Conservation (phyloP, 2,113 vertebrate genomes). For the Forbesichthys papilliferus region DNA sequence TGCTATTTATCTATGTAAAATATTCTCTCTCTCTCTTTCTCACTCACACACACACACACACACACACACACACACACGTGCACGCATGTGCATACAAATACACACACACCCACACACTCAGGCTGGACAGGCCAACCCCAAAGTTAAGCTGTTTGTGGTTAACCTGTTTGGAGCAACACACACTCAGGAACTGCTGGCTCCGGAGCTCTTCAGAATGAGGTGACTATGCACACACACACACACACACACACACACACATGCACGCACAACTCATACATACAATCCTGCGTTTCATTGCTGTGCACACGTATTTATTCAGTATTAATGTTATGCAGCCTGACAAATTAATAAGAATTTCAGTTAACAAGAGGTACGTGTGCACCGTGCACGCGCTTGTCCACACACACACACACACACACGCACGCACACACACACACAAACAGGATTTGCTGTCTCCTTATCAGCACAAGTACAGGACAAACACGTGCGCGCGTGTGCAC, state of each 20-base stretch:
- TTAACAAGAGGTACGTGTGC: too few relatives aligned
- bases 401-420: not conserved
- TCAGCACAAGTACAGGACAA: conserved; percentile 62
- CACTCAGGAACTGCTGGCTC: conserved; percentile 91
- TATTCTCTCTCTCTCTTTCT: not conserved
- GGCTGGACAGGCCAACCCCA: conserved; percentile 93
- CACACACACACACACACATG: not conserved
- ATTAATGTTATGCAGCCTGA: not conserved
- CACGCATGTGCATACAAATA: not conserved
- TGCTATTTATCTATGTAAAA: too few relatives aligned
- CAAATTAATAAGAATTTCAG: not conserved
- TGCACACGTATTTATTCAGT: not conserved
- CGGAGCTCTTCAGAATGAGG: conserved; percentile 87
- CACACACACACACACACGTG: not conserved
- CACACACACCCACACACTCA: conserved; percentile 49
- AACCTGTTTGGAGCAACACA: conserved; percentile 93
- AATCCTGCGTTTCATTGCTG: not conserved
- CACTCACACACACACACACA: not conserved
- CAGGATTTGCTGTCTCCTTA: conserved; percentile 92
- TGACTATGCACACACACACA: conserved; percentile 2
- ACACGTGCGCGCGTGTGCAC: not conserved
- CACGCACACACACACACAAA: conserved; percentile 81
- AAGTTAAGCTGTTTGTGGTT: conserved; percentile 88
- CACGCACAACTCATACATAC: not conserved
- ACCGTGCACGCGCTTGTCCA: too few relatives aligned